Percentiles rank a stretch among this genome's conserved stretches.
These are phyloP conservation scores for Propsilocerus akamusi DNA, from an alignment of 1,140 invertebrate genomes.

Conservation along the genomic window DNA sequence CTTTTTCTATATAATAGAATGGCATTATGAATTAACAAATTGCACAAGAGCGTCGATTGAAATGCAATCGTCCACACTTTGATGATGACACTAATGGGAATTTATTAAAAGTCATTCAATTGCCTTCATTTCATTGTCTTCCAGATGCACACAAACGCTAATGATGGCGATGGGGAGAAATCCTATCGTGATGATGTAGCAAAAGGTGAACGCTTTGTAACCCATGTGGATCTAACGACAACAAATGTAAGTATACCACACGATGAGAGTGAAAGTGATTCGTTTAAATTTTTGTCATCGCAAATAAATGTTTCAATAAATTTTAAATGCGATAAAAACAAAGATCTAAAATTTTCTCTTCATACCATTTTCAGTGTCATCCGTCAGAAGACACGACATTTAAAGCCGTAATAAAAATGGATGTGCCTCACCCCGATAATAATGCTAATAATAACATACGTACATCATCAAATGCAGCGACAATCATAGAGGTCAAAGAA, in stretches of 20 bases:
- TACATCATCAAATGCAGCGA: conserved; percentile 2
- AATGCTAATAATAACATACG: neutral
- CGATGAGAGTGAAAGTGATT: too few species aligned
- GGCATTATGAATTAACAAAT: neutral
- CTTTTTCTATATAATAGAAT: neutral
- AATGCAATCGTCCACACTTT: neutral
- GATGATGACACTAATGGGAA: neutral
- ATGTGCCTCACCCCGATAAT: neutral
- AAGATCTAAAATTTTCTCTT: too few species aligned
- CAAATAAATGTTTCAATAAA: too few species aligned
- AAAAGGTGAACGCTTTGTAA: conserved; percentile 2
- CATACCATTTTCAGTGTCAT: too few species aligned
- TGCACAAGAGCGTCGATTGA: neutral
- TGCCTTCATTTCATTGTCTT: neutral
- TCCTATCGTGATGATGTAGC: neutral
- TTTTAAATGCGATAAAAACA: too few species aligned
- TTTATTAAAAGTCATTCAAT: neutral
- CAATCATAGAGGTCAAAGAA: conserved; percentile 1
- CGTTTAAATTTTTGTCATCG: too few species aligned
- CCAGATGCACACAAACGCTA: neutral
- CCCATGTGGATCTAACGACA: neutral
- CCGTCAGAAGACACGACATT: neutral
- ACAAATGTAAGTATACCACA: neutral
- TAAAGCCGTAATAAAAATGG: neutral
- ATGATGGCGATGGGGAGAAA: neutral